These are phyloP conservation scores for Saguinus imperator DNA, from an alignment of 2,113 vertebrate species.

Conservation along the genomic window DNA sequence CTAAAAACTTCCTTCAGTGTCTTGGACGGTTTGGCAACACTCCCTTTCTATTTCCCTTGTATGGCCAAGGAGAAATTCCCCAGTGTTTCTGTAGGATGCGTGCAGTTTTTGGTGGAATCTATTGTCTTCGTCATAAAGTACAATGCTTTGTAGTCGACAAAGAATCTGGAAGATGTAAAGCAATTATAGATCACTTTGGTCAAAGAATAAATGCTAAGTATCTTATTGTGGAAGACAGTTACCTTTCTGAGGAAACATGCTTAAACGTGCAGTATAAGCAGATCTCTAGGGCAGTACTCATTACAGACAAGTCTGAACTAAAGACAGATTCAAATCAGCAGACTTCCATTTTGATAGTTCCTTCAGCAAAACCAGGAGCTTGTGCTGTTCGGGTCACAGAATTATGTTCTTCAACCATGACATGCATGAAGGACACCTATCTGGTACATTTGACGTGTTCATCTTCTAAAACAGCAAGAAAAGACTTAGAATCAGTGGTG, in stretches of 20 bases:
- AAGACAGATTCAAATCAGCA: constrained; percentile 90
- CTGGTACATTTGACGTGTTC: constrained; percentile 94
- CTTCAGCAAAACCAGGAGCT: constrained; percentile 81
- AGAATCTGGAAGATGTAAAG: constrained; percentile 88
- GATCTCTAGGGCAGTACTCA: constrained; percentile 92
- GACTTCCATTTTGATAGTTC: constrained; percentile 91
- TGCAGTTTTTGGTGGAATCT: constrained; percentile 92
- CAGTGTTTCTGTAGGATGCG: constrained; percentile 97
- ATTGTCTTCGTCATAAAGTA: constrained; percentile 89
- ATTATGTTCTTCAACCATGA: constrained; percentile 94
- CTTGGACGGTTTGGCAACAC: constrained; percentile 97
- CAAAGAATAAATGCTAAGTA: constrained; percentile 92
- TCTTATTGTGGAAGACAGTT: constrained; percentile 92
- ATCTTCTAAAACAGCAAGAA: constrained; percentile 88
- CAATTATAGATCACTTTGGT: constrained; percentile 92
- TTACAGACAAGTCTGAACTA: constrained; percentile 91
- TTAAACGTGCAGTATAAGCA: constrained; percentile 84
- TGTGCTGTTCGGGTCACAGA: constrained; percentile 88
- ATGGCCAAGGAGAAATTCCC: constrained; percentile 96
- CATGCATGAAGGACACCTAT: constrained; percentile 92
- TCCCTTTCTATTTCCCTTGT: constrained; percentile 95
- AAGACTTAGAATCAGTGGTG: constrained; percentile 91
- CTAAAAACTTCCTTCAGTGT: constrained; percentile 92
- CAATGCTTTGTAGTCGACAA: constrained; percentile 88
- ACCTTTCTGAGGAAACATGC: constrained; percentile 82